Evolutionary conservation across 1,140 invertebrate species (phyloP).

Genomic region (Halesus radiatus): DNA sequence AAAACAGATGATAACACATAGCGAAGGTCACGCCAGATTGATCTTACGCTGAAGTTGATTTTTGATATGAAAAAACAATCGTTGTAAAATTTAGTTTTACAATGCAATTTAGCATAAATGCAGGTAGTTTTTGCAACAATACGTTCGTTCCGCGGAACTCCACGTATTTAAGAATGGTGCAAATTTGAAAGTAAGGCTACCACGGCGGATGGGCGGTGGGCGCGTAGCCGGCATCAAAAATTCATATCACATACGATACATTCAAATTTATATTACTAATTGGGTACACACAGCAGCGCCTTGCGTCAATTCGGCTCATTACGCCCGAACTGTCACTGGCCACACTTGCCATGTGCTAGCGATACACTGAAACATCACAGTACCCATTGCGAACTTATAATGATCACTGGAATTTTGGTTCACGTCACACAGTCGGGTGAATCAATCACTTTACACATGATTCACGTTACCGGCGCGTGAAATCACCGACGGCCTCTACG

Average conservation of each 20-base stretch:
- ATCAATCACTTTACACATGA: slow-evolving; percentile 18
- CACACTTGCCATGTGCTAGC: slow-evolving; percentile 61
- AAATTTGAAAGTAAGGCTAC: slow-evolving; percentile 35
- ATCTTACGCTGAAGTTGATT: too few relatives aligned
- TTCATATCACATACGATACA: slow-evolving; percentile 8
- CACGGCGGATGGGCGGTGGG: neutral
- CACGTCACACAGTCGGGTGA: neutral
- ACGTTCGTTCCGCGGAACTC: neutral
- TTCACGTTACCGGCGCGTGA: slow-evolving; percentile 62
- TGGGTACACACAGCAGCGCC: slow-evolving; percentile 64
- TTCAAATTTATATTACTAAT: neutral
- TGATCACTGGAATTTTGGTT: neutral
- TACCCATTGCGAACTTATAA: neutral
- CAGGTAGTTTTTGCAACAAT: neutral
- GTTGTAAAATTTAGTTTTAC: too few relatives aligned
- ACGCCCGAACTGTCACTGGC: slow-evolving; percentile 62
- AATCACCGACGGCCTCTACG: slow-evolving; percentile 63
- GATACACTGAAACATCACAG: slow-evolving; percentile 59
- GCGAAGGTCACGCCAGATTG: too few relatives aligned
- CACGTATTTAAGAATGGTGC: neutral
- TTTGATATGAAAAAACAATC: too few relatives aligned
- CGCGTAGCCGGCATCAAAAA: neutral
- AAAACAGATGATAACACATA: too few relatives aligned
- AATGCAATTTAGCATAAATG: too few relatives aligned
- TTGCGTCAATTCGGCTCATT: slow-evolving; percentile 67